These are phyloP conservation scores for Rafetus swinhoei DNA, from an alignment of 2,113 vertebrate species.

Conservation along the genomic window DNA sequence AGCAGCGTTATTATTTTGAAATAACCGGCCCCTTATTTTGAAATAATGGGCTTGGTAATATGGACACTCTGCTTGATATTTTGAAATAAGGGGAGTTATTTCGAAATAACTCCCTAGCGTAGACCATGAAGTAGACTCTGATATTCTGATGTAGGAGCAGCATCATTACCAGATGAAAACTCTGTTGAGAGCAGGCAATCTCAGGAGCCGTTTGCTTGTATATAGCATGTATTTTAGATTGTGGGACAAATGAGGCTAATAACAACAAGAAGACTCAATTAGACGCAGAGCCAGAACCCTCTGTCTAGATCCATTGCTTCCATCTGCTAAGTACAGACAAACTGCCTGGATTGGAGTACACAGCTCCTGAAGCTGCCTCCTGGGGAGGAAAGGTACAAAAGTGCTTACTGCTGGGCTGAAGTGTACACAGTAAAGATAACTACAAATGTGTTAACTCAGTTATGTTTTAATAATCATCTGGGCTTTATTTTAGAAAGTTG, in stretches of 20 bases:
- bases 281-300: conserved; percentile 9
- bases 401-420: not conserved
- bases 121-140: too few species aligned
- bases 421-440: not conserved
- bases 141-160: not conserved
- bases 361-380: not conserved
- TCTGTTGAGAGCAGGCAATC: not conserved
- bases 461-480: not conserved
- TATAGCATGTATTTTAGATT: not conserved
- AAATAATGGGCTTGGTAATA: too few species aligned
- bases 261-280: not conserved
- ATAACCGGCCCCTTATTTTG: too few species aligned
- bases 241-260: not conserved
- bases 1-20: too few species aligned
- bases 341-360: not conserved
- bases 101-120: too few species aligned
- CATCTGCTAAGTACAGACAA: not conserved
- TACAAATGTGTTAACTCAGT: not conserved
- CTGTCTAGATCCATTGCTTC: not conserved
- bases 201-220: not conserved
- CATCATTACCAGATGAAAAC: not conserved
- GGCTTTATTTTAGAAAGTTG: conserved; percentile 24
- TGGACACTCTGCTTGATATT: too few species aligned
- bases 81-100: too few species aligned
- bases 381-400: not conserved